These are phyloP conservation scores for Rhinichthys osculus DNA, from an alignment of 2,797 vertebrate species.

Conservation along the genomic window DNA sequence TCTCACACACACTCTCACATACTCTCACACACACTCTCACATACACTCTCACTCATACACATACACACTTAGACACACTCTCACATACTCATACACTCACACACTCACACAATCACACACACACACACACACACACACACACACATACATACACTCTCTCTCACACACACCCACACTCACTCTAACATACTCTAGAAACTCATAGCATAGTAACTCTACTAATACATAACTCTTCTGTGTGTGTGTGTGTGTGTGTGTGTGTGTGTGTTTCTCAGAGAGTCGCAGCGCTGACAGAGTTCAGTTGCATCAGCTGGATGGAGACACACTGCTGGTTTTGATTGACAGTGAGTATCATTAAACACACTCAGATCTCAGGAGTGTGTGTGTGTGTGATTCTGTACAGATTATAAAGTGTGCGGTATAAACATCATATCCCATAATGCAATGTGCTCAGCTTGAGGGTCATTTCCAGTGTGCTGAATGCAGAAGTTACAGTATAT, in stretches of 20 bases:
- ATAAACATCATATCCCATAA: background rate
- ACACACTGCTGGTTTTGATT: conserved; percentile 83
- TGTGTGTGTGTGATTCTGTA: background rate
- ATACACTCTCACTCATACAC: too few relatives aligned
- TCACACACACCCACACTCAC: too few relatives aligned
- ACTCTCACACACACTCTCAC: too few relatives aligned
- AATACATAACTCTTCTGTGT: background rate
- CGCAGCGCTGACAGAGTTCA: conserved; percentile 79
- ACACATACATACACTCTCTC: too few relatives aligned
- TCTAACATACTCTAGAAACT: too few relatives aligned
- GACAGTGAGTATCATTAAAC: conserved; percentile 78
- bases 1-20: too few relatives aligned
- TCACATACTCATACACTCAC: too few relatives aligned
- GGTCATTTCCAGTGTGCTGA: background rate
- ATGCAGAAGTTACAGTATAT: background rate
- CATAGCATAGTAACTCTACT: too few relatives aligned
- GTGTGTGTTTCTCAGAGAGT: conserved; percentile 72
- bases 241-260: conserved; percentile 46
- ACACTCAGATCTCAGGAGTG: background rate
- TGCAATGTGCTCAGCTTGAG: background rate
- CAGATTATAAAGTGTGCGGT: too few relatives aligned
- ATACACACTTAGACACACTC: too few relatives aligned
- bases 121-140: too few relatives aligned
- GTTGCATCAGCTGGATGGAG: conserved; percentile 82
- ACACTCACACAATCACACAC: too few relatives aligned